Evolutionary conservation across 2,888 invertebrate genomes (phyloP).

Genomic region (Hesperia comma): DNA sequence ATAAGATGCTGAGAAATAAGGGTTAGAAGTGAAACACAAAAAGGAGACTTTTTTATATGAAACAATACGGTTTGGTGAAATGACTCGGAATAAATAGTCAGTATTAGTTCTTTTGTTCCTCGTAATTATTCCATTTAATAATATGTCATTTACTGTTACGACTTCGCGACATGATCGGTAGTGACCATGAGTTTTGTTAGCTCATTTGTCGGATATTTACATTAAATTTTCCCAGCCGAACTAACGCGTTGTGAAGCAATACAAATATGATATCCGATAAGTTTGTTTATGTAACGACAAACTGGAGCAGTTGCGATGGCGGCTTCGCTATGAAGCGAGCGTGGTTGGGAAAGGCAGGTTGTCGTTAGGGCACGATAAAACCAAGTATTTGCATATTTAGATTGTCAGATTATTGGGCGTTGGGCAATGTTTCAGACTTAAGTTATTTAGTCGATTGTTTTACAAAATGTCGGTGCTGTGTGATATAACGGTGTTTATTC

Average conservation of each 20-base stretch:
- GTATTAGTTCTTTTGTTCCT: too few species aligned
- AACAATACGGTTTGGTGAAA: too few species aligned
- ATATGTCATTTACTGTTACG: too few species aligned
- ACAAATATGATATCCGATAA: constrained; percentile 39
- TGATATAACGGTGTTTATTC: too few species aligned
- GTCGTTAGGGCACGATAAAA: constrained; percentile 25
- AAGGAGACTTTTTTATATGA: too few species aligned
- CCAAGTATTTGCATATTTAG: constrained; percentile 28
- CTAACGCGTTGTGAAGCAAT: constrained; percentile 21
- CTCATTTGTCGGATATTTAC: too few species aligned
- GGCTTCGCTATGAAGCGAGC: constrained; percentile 37
- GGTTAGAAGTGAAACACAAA: too few species aligned
- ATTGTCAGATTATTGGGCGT: constrained; percentile 19
- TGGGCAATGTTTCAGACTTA: constrained; percentile 1
- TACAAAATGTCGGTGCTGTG: not conserved
- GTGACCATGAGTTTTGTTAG: too few species aligned
- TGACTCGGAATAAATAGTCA: too few species aligned
- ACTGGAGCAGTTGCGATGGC: constrained; percentile 63
- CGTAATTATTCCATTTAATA: too few species aligned
- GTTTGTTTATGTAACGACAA: constrained; percentile 65
- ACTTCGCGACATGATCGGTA: too few species aligned
- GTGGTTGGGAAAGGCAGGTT: constrained; percentile 29
- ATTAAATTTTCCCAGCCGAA: not conserved
- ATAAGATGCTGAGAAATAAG: too few species aligned
- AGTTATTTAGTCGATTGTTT: not conserved